Percentiles rank a stretch among this genome's conserved stretches.
These are phyloP conservation scores for Bothrops jararaca DNA, from an alignment of 2,113 vertebrate genomes.

Conservation along the genomic window DNA sequence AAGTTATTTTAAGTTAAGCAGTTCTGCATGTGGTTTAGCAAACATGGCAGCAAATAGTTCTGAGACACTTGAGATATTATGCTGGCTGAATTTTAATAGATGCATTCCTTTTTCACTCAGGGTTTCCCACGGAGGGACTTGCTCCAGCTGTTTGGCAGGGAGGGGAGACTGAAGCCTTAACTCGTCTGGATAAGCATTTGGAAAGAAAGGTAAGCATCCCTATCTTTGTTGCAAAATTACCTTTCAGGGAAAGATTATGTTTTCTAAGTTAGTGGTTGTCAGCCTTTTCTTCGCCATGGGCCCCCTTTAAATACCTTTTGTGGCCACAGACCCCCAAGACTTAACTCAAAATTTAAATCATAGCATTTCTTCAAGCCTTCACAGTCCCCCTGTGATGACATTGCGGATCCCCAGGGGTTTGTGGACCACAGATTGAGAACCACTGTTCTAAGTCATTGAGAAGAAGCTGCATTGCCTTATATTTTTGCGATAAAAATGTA, in stretches of 20 bases:
- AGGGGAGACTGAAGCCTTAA: constrained; percentile 90
- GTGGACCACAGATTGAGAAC: not conserved
- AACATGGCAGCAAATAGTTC: not conserved
- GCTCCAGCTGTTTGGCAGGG: constrained; percentile 85
- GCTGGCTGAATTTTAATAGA: constrained; percentile 35
- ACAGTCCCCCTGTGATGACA: not conserved
- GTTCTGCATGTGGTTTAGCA: not conserved
- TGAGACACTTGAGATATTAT: not conserved
- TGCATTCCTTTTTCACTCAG: constrained; percentile 61
- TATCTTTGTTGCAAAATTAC: not conserved
- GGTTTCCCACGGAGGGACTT: constrained; percentile 83
- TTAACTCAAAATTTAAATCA: not conserved
- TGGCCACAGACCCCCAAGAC: not conserved
- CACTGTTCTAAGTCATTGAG: not conserved
- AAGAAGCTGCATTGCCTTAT: fast-evolving
- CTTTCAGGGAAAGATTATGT: not conserved
- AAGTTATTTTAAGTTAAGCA: constrained; percentile 10
- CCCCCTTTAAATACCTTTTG: not conserved
- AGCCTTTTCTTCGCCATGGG: not conserved
- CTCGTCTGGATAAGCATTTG: constrained; percentile 88
- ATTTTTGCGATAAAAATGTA: not conserved
- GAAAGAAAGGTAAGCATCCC: constrained; percentile 84
- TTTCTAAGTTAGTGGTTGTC: not conserved
- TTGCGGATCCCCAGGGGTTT: not conserved
- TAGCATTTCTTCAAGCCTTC: not conserved